These are phyloP conservation scores for Oxygymnocypris stewartii DNA, from an alignment of 2,113 vertebrate species.

Conservation along the genomic window DNA sequence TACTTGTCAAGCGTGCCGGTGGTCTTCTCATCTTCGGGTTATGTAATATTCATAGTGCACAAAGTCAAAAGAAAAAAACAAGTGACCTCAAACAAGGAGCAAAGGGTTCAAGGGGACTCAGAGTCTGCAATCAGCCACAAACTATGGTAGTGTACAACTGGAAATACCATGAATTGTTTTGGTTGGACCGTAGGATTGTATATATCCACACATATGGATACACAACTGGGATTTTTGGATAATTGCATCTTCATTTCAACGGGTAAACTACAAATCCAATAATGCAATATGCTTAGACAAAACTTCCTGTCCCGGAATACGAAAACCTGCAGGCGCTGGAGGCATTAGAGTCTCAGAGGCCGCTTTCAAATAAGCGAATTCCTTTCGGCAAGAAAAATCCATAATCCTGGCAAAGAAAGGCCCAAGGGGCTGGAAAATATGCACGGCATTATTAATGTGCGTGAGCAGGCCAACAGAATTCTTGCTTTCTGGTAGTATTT, in stretches of 20 bases:
- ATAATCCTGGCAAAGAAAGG: conserved; percentile 47
- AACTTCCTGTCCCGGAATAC: conserved; percentile 36
- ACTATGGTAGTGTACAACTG: conserved; percentile 28
- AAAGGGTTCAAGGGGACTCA: conserved; percentile 35
- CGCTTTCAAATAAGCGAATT: conserved; percentile 51
- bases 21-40: conserved; percentile 62
- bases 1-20: conserved; percentile 71
- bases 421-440: conserved; percentile 56
- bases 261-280: conserved; percentile 52
- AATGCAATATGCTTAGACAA: conserved; percentile 34
- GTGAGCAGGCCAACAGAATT: conserved; percentile 36
- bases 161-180: conserved; percentile 40
- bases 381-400: conserved; percentile 54
- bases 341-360: conserved; percentile 17
- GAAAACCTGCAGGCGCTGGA: conserved; percentile 27
- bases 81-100: conserved; percentile 50
- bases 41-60: conserved; percentile 62
- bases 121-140: conserved; percentile 13
- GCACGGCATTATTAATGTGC: conserved; percentile 53
- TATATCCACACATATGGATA: conserved; percentile 12
- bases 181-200: conserved; percentile 17
- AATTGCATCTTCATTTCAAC: conserved; percentile 14
- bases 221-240: conserved; percentile 18
- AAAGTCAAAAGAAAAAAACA: conserved; percentile 50
- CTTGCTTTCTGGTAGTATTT: conserved; percentile 50